Evolutionary conservation across 53 echinoderm and acorn worm genomes (phyloP).

Genomic region (Holothuria leucospilota): DNA sequence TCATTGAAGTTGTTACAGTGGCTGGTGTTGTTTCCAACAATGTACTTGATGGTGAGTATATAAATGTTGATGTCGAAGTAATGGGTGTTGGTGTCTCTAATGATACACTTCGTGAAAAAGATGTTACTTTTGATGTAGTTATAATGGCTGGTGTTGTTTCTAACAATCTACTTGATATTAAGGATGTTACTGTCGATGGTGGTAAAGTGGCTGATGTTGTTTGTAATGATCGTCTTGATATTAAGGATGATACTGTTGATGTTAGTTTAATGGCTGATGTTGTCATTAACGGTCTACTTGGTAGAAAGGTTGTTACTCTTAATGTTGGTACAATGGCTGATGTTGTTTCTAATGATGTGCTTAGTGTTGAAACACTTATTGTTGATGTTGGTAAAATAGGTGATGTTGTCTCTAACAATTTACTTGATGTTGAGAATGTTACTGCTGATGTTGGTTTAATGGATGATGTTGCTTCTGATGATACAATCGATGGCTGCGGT

Average conservation of each 20-base stretch:
- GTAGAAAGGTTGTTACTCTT: background rate
- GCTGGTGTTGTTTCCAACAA: too few species aligned
- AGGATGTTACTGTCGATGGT: background rate
- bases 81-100: background rate
- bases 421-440: background rate
- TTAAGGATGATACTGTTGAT: too few species aligned
- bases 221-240: background rate
- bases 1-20: too few species aligned
- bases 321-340: background rate
- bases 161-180: background rate
- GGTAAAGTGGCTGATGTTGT: background rate
- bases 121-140: background rate
- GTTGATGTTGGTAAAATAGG: background rate
- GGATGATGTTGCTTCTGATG: background rate
- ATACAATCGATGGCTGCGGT: background rate
- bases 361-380: background rate
- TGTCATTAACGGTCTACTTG: background rate
- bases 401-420: background rate
- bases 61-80: too few species aligned
- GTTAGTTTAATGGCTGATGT: background rate
- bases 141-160: background rate
- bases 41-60: background rate
- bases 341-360: too few species aligned
- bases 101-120: background rate
- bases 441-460: background rate